Percentiles rank a stretch among this genome's conserved stretches.
phyloP scores from a whole-genome alignment of 1,140 invertebrate genomes.

The Danaus melanippus region DNA sequence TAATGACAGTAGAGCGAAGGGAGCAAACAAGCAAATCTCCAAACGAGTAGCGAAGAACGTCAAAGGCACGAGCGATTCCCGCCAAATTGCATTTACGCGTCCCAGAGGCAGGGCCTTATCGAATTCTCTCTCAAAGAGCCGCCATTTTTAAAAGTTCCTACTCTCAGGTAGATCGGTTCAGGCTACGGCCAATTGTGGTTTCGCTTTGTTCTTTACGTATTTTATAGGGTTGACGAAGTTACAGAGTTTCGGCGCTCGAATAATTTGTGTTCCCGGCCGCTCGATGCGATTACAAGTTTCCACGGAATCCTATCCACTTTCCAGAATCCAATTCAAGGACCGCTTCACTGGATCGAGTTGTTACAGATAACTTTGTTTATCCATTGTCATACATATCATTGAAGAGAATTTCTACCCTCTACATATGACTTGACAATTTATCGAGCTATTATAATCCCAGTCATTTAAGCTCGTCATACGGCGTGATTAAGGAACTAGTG shows the following conservation, averaged over 20 bases:
- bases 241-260: conserved; percentile 63
- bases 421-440: no score
- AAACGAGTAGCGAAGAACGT: conserved; percentile 44
- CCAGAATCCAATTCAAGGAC: conserved; percentile 47
- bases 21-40: conserved; percentile 54
- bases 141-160: conserved; percentile 70
- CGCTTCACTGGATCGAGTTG: conserved; percentile 38
- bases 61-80: conserved; percentile 64
- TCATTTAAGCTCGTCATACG: no score
- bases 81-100: conserved; percentile 67
- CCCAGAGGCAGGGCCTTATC: conserved; percentile 61
- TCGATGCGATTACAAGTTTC: conserved; percentile 63
- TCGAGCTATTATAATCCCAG: no score
- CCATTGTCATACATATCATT: conserved; percentile 2
- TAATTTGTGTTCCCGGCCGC: conserved; percentile 65
- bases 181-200: conserved; percentile 60
- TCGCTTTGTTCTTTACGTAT: conserved; percentile 61
- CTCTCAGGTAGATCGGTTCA: conserved; percentile 59
- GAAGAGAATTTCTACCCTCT: no score
- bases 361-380: conserved; percentile 34
- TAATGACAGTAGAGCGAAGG: conserved; percentile 20
- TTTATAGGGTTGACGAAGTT: conserved; percentile 68
- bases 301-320: conserved; percentile 52
- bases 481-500: no score
- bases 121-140: conserved; percentile 66